Percentiles rank a stretch among this genome's conserved stretches.
Conservation (phyloP, 2,888 invertebrate species). For the Emmelina monodactyla region DNA sequence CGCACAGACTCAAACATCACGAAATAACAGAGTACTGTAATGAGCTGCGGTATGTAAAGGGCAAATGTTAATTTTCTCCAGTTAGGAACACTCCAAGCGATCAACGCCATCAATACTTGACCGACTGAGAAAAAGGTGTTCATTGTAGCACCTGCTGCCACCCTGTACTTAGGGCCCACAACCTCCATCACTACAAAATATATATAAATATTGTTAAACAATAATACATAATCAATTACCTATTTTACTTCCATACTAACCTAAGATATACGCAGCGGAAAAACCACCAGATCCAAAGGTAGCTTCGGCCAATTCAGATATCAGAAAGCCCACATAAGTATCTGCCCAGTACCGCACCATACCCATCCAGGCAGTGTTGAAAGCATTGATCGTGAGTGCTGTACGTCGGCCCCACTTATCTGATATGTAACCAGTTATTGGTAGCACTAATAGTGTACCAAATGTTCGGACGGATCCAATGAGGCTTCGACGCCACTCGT, state of each 20-base stretch:
- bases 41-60: slow-evolving; percentile 71
- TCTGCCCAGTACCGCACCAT: slow-evolving; percentile 64
- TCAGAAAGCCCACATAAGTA: slow-evolving; percentile 69
- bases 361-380: slow-evolving; percentile 69
- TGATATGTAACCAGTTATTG: slow-evolving; percentile 73
- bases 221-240: neutral
- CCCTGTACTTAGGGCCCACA: slow-evolving; percentile 74
- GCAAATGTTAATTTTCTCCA: slow-evolving; percentile 73
- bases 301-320: slow-evolving; percentile 74
- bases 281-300: slow-evolving; percentile 71
- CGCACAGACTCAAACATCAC: slow-evolving; percentile 74
- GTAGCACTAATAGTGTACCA: slow-evolving; percentile 72
- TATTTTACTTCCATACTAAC: slow-evolving; percentile 36
- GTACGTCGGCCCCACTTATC: slow-evolving; percentile 74
- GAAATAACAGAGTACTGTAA: slow-evolving; percentile 72
- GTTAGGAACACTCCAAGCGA: slow-evolving; percentile 72
- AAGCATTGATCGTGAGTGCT: slow-evolving; percentile 61
- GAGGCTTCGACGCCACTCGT: slow-evolving; percentile 73
- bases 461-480: slow-evolving; percentile 74
- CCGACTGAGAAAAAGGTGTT: slow-evolving; percentile 75
- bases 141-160: slow-evolving; percentile 72
- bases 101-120: slow-evolving; percentile 69
- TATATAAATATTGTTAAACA: neutral
- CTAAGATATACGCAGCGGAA: slow-evolving; percentile 73
- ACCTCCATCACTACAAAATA: slow-evolving; percentile 71